Conservation (phyloP, 2,888 invertebrate genomes). For the Thelaira solivaga region DNA sequence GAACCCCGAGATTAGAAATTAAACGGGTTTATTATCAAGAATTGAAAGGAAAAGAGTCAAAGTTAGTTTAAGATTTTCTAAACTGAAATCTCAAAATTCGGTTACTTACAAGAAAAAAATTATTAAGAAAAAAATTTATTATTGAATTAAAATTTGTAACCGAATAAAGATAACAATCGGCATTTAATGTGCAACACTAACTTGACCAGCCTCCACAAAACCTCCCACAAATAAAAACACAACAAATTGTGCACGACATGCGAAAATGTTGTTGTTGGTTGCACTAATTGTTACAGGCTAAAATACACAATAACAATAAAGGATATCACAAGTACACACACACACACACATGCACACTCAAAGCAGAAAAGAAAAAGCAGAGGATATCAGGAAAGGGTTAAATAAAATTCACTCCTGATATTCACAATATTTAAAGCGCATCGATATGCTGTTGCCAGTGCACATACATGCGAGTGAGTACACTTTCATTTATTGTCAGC, state of each 20-base stretch:
- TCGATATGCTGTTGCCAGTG: conserved; percentile 39
- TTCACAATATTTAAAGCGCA: conserved; percentile 56
- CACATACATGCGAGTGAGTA: too few species aligned
- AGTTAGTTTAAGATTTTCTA: too few species aligned
- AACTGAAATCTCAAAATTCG: too few species aligned
- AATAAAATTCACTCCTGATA: conserved; percentile 37
- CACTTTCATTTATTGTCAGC: neutral
- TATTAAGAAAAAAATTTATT: neutral
- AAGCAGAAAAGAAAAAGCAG: neutral
- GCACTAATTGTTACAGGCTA: conserved; percentile 62
- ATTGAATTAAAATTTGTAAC: neutral
- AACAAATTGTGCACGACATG: conserved; percentile 48
- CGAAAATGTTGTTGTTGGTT: conserved; percentile 48
- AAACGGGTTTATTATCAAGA: too few species aligned
- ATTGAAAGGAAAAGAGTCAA: too few species aligned
- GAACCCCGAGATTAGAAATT: too few species aligned
- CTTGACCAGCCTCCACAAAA: conserved; percentile 30
- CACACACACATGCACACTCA: neutral
- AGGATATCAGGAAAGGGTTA: conserved; percentile 23
- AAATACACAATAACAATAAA: conserved; percentile 46
- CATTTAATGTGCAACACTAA: conserved; percentile 22
- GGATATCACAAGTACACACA: neutral
- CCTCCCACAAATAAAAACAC: conserved; percentile 43
- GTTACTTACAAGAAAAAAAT: too few species aligned
- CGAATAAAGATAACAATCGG: conserved; percentile 19